Percentiles rank a stretch among this genome's conserved stretches.
Evolutionary conservation across 2,113 vertebrate species (phyloP).

Genomic region (Myocastor coypus): DNA sequence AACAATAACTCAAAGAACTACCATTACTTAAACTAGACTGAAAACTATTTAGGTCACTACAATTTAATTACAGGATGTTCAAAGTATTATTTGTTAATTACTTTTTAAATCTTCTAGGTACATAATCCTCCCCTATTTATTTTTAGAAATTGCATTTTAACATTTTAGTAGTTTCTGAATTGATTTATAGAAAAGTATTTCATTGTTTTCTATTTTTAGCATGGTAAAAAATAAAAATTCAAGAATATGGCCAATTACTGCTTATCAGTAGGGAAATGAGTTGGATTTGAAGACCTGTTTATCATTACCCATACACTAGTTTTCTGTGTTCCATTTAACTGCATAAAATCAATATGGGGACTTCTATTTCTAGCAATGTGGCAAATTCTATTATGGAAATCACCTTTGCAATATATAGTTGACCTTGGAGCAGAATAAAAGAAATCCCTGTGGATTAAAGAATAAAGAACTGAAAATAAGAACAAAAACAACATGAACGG

Average conservation of each 20-base stretch:
- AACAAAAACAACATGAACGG: neutral
- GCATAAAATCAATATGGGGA: neutral
- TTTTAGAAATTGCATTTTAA: neutral
- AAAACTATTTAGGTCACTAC: neutral
- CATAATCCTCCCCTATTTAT: neutral
- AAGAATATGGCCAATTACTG: neutral
- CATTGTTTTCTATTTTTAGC: neutral
- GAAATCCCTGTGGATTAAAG: neutral
- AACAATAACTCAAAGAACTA: neutral
- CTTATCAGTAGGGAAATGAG: neutral
- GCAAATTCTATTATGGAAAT: neutral
- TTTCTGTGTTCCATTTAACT: neutral
- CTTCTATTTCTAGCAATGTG: neutral
- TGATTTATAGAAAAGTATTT: neutral
- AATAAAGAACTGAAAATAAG: neutral
- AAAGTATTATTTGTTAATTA: neutral
- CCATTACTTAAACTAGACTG: neutral
- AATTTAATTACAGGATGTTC: neutral
- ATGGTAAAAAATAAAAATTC: neutral
- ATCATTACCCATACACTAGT: neutral
- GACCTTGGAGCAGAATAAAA: neutral
- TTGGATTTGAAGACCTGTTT: neutral
- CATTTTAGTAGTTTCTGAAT: neutral
- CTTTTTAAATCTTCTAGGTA: neutral
- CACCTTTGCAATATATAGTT: neutral